phyloP scores from a whole-genome alignment of 1,140 invertebrate species.

The Coptotermes formosanus region DNA sequence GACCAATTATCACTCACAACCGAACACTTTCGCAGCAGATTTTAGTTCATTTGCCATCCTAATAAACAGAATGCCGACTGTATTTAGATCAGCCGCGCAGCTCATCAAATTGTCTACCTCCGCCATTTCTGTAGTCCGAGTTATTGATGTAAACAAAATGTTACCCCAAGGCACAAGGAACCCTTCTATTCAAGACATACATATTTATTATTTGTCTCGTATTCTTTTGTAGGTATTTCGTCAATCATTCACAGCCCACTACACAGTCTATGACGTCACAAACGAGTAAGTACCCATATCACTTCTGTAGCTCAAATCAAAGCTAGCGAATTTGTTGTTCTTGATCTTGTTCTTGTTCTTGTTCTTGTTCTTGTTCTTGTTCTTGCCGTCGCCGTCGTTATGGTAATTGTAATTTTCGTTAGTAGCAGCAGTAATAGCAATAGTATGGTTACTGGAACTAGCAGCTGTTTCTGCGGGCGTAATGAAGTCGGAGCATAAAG shows the following conservation, averaged over 20 bases:
- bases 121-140: background rate
- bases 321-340: no score
- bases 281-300: slow-evolving; percentile 69
- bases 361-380: no score
- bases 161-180: background rate
- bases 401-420: no score
- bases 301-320: no score
- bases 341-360: no score
- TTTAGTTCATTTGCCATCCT: background rate
- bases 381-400: no score
- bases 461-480: no score
- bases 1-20: background rate
- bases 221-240: slow-evolving; percentile 51
- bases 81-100: background rate
- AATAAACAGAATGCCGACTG: background rate
- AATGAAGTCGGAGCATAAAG: no score
- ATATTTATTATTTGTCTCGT: background rate
- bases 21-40: background rate
- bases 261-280: slow-evolving; percentile 81
- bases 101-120: background rate
- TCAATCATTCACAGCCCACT: slow-evolving; percentile 76
- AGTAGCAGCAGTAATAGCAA: no score
- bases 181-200: background rate
- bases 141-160: background rate
- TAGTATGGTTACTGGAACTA: no score